A percentile compares a stretch with the other conserved stretches of the same genome.
phyloP scores from a whole-genome alignment of 2,888 invertebrate species.

The Thyatira batis region DNA sequence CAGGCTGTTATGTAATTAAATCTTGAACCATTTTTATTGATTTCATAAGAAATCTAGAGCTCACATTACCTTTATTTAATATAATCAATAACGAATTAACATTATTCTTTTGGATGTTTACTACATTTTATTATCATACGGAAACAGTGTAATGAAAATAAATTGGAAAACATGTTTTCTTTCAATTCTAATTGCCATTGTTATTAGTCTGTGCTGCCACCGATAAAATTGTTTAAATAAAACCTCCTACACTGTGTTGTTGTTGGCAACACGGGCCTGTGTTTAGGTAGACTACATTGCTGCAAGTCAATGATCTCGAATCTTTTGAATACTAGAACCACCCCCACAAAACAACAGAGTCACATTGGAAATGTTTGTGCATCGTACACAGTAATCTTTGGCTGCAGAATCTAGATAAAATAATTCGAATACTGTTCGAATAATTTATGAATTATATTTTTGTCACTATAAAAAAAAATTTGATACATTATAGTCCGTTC shows the following conservation, averaged over 20 bases:
- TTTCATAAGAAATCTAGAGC: too few species aligned
- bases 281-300: conserved; percentile 11
- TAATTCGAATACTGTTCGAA: not conserved
- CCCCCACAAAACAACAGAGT: conserved; percentile 4
- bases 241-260: conserved; percentile 11
- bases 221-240: conserved; percentile 9
- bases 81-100: too few species aligned
- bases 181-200: not conserved
- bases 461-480: too few species aligned
- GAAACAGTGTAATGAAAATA: not conserved
- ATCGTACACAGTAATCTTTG: conserved; percentile 13
- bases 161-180: not conserved
- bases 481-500: too few species aligned
- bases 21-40: too few species aligned
- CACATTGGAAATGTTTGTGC: conserved; percentile 5
- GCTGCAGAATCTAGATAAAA: not conserved
- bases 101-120: not conserved
- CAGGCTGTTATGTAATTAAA: too few species aligned
- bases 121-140: not conserved
- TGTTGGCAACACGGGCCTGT: conserved; percentile 25
- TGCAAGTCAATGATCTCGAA: conserved; percentile 33
- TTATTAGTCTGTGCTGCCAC: not conserved
- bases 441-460: too few species aligned
- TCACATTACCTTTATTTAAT: too few species aligned
- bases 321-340: conserved; percentile 24